These are phyloP conservation scores for Mionectes macconnelli DNA, from an alignment of 2,113 vertebrate genomes.

Conservation along the genomic window DNA sequence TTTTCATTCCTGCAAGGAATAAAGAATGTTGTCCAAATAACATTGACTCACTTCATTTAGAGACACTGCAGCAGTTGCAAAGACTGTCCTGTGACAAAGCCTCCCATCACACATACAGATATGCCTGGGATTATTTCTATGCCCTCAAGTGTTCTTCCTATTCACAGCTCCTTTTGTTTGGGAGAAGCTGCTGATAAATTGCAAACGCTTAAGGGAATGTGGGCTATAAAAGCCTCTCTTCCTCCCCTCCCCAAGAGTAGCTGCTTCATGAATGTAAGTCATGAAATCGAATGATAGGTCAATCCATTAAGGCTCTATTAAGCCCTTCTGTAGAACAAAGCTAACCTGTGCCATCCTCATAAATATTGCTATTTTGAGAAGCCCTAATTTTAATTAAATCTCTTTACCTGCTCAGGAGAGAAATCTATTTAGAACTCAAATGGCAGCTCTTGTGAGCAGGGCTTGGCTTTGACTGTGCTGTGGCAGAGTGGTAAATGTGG, in stretches of 20 bases:
- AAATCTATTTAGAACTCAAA: conserved; percentile 86
- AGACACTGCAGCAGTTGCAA: conserved; percentile 82
- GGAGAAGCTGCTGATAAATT: conserved; percentile 89
- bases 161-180: conserved; percentile 92
- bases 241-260: conserved; percentile 79
- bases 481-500: conserved; percentile 67
- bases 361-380: conserved; percentile 88
- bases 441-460: conserved; percentile 78
- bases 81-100: conserved; percentile 85
- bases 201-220: conserved; percentile 95
- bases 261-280: conserved; percentile 85
- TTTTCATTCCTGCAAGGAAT: conserved; percentile 93
- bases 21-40: conserved; percentile 97
- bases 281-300: conserved; percentile 88
- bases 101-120: conserved; percentile 74
- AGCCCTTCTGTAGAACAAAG: conserved; percentile 93
- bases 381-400: conserved; percentile 96
- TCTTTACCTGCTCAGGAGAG: conserved; percentile 86
- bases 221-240: conserved; percentile 77
- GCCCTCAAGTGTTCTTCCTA: conserved; percentile 89
- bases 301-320: conserved; percentile 94
- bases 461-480: conserved; percentile 69
- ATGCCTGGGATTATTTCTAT: conserved; percentile 75
- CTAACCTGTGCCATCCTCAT: conserved; percentile 87
- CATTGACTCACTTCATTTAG: conserved; percentile 85